Evolutionary conservation across 1,140 invertebrate genomes (phyloP).

Genomic region (Holotrichia oblita): DNA sequence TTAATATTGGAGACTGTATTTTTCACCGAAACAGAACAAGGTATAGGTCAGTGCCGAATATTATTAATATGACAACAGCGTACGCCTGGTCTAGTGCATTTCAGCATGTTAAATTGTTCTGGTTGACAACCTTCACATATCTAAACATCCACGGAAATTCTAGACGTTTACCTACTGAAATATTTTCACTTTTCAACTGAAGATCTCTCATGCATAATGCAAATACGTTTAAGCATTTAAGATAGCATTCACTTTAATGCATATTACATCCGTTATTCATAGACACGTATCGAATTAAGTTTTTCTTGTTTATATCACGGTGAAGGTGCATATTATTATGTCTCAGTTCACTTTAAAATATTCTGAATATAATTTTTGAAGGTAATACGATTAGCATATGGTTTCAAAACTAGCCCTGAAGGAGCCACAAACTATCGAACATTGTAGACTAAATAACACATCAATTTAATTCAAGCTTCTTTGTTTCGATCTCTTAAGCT

Average conservation of each 20-base stretch:
- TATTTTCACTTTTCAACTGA: constrained; percentile 21
- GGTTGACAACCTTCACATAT: constrained; percentile 19
- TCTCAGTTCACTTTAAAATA: no score
- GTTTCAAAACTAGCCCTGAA: no score
- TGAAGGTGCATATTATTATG: no score
- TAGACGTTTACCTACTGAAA: not conserved
- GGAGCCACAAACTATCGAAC: no score
- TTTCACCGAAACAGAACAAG: not conserved
- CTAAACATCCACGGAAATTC: not conserved
- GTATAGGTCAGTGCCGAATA: constrained; percentile 38
- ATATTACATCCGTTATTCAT: no score
- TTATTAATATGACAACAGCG: constrained; percentile 33
- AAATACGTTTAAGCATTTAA: not conserved
- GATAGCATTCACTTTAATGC: not conserved
- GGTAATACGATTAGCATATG: no score
- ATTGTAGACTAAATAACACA: no score
- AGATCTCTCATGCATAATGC: not conserved
- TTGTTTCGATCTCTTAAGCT: no score
- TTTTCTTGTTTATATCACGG: no score
- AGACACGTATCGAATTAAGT: no score
- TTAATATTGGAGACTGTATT: not conserved
- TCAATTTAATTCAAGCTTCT: no score
- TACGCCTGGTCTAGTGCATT: constrained; percentile 17
- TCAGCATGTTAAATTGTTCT: constrained; percentile 21
- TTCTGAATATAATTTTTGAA: no score